Evolutionary conservation across 2,888 invertebrate species (phyloP), one percentile per base, ranked within the genome.

Genomic region (Prosapia bicincta): DNA sequence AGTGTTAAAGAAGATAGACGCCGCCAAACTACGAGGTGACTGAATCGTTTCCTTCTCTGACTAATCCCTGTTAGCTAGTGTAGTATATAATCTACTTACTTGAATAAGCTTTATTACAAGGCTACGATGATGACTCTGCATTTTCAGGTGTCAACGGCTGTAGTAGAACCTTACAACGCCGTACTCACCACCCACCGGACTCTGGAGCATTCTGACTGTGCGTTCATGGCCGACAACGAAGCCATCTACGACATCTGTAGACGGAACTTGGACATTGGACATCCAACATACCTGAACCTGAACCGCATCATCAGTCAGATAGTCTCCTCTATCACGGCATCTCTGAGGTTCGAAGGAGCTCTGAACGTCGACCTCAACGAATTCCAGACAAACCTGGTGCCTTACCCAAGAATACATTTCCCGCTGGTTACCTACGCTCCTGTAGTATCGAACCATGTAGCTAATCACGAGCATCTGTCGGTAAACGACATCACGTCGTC

Each of bases 271-370:
- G 87, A 86, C 81, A 94, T 97, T 78, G 93, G 93, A 82, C 87
- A 94, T 66, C 96, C 96, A 0, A 91, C 93, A 2, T 96, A 95
- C 84, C 90, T 91, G 67, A 95, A 95, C 84, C 86, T 96, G 78
- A 96, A 96, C 84, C 88, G 95, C 74, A 88, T 96, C 28, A 94
- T 96, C 80, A 93, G 87, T 71, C 88, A 88, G 81, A 90, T 93
- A 73, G 94, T 96, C 75, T 95, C 91, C 38, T 96, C 94, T 0
- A 95, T 96, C 79, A 96, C 96, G 0, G 94, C 96, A 0, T 95
- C 95, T 32, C 85, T 96, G 78, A 89, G 96, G 70, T 96, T 96
- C 84, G 94, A 93, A 82, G 96, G 96, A 32, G 94, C 95, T 7
- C 88, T 89, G 23, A 89, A 88, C 81, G 89, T 89, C 26, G 89